Base-by-base conservation (phyloP, 2,888 invertebrate species). In the Troides oblongomaculatus region DNA sequence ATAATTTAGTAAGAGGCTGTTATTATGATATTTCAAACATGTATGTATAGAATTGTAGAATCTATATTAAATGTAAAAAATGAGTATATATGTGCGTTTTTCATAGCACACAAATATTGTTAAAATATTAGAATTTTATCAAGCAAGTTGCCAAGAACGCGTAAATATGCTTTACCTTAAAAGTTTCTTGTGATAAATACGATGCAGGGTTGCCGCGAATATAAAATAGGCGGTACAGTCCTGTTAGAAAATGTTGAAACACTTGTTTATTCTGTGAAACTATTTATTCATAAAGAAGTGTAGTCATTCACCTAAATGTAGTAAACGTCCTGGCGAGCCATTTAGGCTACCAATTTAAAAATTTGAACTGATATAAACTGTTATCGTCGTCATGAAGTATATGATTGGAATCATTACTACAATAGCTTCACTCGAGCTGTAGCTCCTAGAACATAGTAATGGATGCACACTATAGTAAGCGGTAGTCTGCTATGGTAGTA, bases 121-220 rank as follows among this genome's bases (percentile, higher is more conserved):
- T 66, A 70, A 71, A 75, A 75, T 76, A 75, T 74, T 75, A 70
- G 70, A 74, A 78, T 78, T 79, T 79, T 79, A 78, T 79, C 79
- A 77, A 71, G 67, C 69, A 77, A 79, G 74, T 78, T 75, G 74
- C 71, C 71, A 72, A 72, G 74, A 74, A 78, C 79, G 63, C 66
- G 80, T 83, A 83, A 83, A 85, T 84, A 82, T 84, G 80, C 80
- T 84, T 66, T 83, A 82, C 86, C 85, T 86, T 84, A 84, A 86
- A 86, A 87, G 85, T 87, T 86, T 80, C 76, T 76, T 71, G 81
- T 84, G 84, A 87, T 86, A 85, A 87, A 86, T 84, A 85, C 76
- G 71, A 74, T 69, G 78, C 77, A 78, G 79, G 80, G 81, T 66
- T 63, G 75, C 74, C 75, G 75, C 78, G 84, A 86, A 87, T 86